A percentile compares a stretch with the other conserved stretches of the same genome.
These are phyloP conservation scores for Pungitius pungitius DNA, from an alignment of 2,113 vertebrate species.

Conservation along the genomic window DNA sequence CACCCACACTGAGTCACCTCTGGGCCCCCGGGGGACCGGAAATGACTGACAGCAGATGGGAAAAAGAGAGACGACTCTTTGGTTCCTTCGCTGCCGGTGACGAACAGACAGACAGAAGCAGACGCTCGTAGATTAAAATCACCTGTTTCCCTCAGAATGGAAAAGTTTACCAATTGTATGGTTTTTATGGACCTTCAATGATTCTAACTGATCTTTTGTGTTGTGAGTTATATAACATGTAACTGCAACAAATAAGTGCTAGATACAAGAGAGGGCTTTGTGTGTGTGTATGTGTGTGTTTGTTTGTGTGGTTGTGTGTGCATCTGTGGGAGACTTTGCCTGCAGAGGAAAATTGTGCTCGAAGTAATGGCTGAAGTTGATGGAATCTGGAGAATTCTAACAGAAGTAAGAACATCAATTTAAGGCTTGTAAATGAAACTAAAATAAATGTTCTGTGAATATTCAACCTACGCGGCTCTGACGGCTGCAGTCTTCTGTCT, in stretches of 20 bases:
- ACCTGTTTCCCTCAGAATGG: constrained; percentile 1
- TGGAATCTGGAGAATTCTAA: constrained; percentile 13
- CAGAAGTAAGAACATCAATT: neutral
- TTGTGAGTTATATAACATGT: neutral
- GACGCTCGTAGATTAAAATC: neutral
- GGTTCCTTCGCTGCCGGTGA: constrained; percentile 5
- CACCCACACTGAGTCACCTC: constrained; percentile 67
- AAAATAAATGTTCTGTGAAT: neutral
- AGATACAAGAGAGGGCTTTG: too few species aligned
- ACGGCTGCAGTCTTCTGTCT: constrained; percentile 68
- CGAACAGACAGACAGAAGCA: neutral
- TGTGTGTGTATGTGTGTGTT: neutral
- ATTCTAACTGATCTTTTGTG: neutral
- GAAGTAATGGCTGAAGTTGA: constrained; percentile 11
- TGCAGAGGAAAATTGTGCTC: constrained; percentile 53
- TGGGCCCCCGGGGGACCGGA: constrained; percentile 54
- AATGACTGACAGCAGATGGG: constrained; percentile 60
- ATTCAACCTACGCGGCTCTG: constrained; percentile 69
- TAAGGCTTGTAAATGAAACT: neutral
- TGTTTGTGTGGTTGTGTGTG: constrained; percentile 15
- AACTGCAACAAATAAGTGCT: too few species aligned
- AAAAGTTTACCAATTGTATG: constrained; percentile 5
- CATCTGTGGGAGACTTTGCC: constrained; percentile 51
- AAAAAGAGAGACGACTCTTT: constrained; percentile 19
- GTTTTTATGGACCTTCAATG: neutral